Percentiles rank a stretch among this genome's conserved stretches.
These are phyloP conservation scores for Melanotaenia pygmaea DNA, from an alignment of 2,797 vertebrate species.

Conservation along the genomic window DNA sequence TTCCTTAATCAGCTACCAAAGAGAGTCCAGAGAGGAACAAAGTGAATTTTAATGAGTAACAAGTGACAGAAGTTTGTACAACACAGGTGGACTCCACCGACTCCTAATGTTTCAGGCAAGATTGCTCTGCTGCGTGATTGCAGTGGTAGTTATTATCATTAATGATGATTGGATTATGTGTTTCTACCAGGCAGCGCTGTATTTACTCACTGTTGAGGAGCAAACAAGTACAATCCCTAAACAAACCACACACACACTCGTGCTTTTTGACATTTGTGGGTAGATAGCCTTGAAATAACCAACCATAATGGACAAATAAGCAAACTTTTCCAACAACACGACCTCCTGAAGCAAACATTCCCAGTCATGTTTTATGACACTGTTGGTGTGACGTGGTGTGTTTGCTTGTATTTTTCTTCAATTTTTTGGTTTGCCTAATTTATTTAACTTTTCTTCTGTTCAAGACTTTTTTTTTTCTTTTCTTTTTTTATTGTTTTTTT, in stretches of 20 bases:
- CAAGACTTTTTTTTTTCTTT: too few species aligned
- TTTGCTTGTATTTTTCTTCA: background rate
- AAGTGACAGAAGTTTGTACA: conserved; percentile 6
- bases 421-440: background rate
- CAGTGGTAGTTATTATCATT: conserved; percentile 38
- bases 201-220: conserved; percentile 37
- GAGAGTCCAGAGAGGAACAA: background rate
- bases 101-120: conserved; percentile 7
- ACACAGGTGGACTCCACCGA: conserved; percentile 15
- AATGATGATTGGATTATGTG: conserved; percentile 44
- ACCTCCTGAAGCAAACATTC: background rate
- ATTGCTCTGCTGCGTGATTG: conserved; percentile 40
- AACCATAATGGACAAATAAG: background rate
- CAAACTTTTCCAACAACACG: background rate
- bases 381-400: background rate
- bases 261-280: background rate
- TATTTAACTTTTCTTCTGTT: too few species aligned
- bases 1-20: background rate
- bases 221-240: conserved; percentile 18
- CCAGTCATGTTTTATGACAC: background rate
- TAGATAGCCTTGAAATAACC: background rate
- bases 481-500: too few species aligned
- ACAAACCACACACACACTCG: conserved; percentile 4
- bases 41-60: conserved; percentile 1
- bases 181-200: conserved; percentile 34